Evolutionary conservation across 2,113 vertebrate genomes (phyloP).

Genomic region (Chamaea fasciata): DNA sequence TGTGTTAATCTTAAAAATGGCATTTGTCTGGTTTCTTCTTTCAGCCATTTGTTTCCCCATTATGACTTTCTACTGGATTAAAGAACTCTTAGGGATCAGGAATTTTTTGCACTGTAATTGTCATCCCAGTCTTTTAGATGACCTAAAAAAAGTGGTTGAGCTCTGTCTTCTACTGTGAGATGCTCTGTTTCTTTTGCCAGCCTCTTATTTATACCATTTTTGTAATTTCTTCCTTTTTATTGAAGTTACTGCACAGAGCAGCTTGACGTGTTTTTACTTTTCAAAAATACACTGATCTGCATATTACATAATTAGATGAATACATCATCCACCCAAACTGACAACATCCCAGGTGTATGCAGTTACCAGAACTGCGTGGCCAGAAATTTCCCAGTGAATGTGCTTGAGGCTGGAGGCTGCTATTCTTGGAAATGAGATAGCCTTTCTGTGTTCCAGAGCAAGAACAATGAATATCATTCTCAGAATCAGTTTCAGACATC

Average conservation of each 20-base stretch:
- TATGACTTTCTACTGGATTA: not conserved
- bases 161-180: not conserved
- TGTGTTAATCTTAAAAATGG: not conserved
- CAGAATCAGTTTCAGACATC: not conserved
- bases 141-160: not conserved
- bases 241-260: not conserved
- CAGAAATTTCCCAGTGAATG: not conserved
- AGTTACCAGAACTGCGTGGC: not conserved
- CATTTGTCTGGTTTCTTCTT: not conserved
- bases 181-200: not conserved
- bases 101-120: not conserved
- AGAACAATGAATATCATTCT: not conserved
- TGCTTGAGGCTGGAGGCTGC: not conserved
- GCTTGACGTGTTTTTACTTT: not conserved
- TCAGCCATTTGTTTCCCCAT: not conserved
- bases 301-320: not conserved
- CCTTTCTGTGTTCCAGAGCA: not conserved
- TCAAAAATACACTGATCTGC: rapidly evolving
- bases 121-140: not conserved
- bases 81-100: not conserved
- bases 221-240: not conserved
- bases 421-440: not conserved
- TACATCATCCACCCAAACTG: not conserved
- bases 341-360: not conserved
- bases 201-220: not conserved